Evolutionary conservation across 2,113 vertebrate genomes (phyloP), one percentile per base, ranked within the genome.

Genomic region (Pygathrix nemaeus): DNA sequence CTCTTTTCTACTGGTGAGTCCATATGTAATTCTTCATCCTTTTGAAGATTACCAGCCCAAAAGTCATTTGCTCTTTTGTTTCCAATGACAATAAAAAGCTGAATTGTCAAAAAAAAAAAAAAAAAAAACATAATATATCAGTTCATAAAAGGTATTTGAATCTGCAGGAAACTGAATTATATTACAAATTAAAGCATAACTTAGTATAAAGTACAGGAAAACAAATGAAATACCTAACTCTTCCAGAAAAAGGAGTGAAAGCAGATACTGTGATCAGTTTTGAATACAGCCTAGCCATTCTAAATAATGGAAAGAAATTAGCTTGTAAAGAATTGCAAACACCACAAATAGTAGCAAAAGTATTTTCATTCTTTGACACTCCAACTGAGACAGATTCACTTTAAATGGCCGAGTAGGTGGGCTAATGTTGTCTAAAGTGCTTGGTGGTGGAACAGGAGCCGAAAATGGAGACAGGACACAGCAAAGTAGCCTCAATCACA

Each of bases 71-170:
- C 99, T 48, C 99, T 99, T 98, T 99, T 99, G 98, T 99, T 99
- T 94, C 99, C 99, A 97, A 99, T 99, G 75, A 99, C 97, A 35
- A 99, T 99, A 98, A 99, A 99, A 96, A 99, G 99, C 99, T 99
- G 96, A 23, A 94, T 86, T 59, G 75, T 45, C 70, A 94, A 45
- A 12, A 96, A 11, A 96, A 61, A 72, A 11, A 96, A 61, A 72
- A 87, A 11, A 96, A 11, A 96, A 61, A 72, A 85, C 45, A 87
- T 82, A 80, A 90, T 1, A 2, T 38, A 76, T 66, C 43, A 95
- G 35, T 82, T 88, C 25, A 84, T 78, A 89, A 86, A 82, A 94
- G 55, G 5, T 23, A 52, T 17, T 68, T 84, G 35, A 93, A 78
- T 83, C 35, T 90, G 50, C 57, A 91, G 64, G 94, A 91, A 88